Base-by-base conservation (phyloP, 2,888 invertebrate genomes). In the Hermaeophaga mercurialis region DNA sequence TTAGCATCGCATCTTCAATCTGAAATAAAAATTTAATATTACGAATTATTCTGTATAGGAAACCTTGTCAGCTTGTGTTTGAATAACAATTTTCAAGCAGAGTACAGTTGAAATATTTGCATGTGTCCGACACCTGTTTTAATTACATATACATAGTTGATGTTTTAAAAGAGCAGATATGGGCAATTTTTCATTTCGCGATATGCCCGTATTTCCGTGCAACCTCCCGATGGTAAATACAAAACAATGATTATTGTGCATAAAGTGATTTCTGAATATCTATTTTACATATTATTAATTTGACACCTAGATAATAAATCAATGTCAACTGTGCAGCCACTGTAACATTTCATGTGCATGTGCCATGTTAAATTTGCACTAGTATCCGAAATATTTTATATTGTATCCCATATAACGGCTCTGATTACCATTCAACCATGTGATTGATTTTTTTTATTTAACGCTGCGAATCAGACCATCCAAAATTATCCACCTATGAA, bases 1-100 rank as follows among this genome's bases (percentile, higher is more conserved):
- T 99, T 80, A 99, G 88, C 98, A 99, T 99, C 74, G 98, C 97
- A 80, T 97, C 97, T 82, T 97, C 96, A 80, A 97, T 96, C 96
- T 96, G 91, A 62, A 93, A 92, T 80, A 81, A 82, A 77, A 79
- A 70, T 6, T 17, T 12, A 45, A 26, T 14, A 26, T 17, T 38
- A 38, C n/a, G n/a, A n/a, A n/a, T n/a, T n/a, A n/a, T n/a, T n/a
- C n/a, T n/a, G n/a, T n/a, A n/a, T n/a, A n/a, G n/a, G n/a, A n/a
- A n/a, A n/a, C n/a, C n/a, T n/a, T n/a, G n/a, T n/a, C n/a, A n/a
- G n/a, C n/a, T n/a, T n/a, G n/a, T n/a, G n/a, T n/a, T n/a, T n/a
- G n/a, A n/a, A n/a, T n/a, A n/a, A n/a, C n/a, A n/a, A n/a, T n/a
- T n/a, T n/a, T n/a, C n/a, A n/a, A n/a, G n/a, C n/a, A n/a, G n/a